phyloP scores from a whole-genome alignment of 2,797 vertebrate genomes.

The Coranthus polyacanthus region DNA sequence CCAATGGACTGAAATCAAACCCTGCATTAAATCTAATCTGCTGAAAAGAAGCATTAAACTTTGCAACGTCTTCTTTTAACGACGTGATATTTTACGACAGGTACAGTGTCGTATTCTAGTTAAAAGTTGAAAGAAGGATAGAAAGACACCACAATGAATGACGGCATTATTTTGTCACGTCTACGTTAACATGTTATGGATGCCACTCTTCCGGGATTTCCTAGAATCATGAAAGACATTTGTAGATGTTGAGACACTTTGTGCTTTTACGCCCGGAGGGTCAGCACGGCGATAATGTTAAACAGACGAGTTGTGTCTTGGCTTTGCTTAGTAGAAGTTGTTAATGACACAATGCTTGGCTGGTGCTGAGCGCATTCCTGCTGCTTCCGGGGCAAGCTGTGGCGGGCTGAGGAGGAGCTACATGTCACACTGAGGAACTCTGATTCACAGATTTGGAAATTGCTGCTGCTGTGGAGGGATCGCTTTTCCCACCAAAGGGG shows the following conservation, averaged over 20 bases:
- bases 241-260: too few relatives aligned
- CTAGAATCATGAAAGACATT: background rate
- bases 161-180: too few relatives aligned
- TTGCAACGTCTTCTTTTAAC: background rate
- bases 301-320: constrained; percentile 7
- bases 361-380: constrained; percentile 59
- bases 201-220: too few relatives aligned
- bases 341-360: constrained; percentile 47
- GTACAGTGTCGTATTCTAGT: too few relatives aligned
- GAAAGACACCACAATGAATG: too few relatives aligned
- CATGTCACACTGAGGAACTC: constrained; percentile 54
- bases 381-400: constrained; percentile 55
- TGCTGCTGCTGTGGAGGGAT: constrained; percentile 43
- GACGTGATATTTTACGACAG: too few relatives aligned
- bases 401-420: constrained; percentile 52
- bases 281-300: background rate
- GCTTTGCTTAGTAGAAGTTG: constrained; percentile 22
- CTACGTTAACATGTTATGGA: too few relatives aligned
- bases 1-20: background rate
- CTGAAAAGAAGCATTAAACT: background rate
- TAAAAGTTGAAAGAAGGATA: too few relatives aligned
- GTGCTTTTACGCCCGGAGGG: background rate
- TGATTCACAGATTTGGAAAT: constrained; percentile 63
- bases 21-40: background rate
- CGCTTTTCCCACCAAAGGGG: constrained; percentile 23